Evolutionary conservation across 2,888 invertebrate genomes (phyloP).

Genomic region (Orgyia antiqua): DNA sequence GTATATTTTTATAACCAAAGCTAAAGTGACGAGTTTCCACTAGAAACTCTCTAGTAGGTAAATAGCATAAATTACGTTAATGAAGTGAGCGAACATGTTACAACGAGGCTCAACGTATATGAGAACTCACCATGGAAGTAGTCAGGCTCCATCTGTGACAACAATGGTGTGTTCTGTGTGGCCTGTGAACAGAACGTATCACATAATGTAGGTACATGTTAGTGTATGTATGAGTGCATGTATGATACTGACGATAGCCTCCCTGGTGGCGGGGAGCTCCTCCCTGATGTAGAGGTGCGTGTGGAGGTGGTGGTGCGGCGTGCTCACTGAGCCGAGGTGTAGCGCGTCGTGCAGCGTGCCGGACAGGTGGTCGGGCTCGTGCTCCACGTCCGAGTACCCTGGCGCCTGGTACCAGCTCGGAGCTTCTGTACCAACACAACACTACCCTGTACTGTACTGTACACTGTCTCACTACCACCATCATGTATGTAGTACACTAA

Average conservation of each 20-base stretch:
- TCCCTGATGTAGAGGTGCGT: slow-evolving; percentile 33
- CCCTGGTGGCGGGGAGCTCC: slow-evolving; percentile 31
- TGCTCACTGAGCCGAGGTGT: slow-evolving; percentile 43
- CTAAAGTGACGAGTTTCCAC: too few species aligned
- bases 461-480: too few species aligned
- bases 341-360: slow-evolving; percentile 20
- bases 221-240: too few species aligned
- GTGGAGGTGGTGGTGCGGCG: slow-evolving; percentile 44
- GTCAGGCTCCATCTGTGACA: slow-evolving; percentile 35
- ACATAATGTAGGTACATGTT: too few species aligned
- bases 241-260: slow-evolving; percentile 42
- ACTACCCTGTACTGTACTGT: too few species aligned
- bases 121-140: slow-evolving; percentile 31
- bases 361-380: slow-evolving; percentile 36
- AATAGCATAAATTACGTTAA: too few species aligned
- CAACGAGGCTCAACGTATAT: too few species aligned
- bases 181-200: slow-evolving; percentile 41
- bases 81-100: too few species aligned
- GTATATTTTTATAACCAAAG: too few species aligned
- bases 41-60: too few species aligned
- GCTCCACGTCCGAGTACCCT: slow-evolving; percentile 34
- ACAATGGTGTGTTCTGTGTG: slow-evolving; percentile 40
- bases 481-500: too few species aligned
- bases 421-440: too few species aligned
- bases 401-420: slow-evolving; percentile 62